Conservation (phyloP, 2,888 invertebrate species). For the Busseola fusca region DNA sequence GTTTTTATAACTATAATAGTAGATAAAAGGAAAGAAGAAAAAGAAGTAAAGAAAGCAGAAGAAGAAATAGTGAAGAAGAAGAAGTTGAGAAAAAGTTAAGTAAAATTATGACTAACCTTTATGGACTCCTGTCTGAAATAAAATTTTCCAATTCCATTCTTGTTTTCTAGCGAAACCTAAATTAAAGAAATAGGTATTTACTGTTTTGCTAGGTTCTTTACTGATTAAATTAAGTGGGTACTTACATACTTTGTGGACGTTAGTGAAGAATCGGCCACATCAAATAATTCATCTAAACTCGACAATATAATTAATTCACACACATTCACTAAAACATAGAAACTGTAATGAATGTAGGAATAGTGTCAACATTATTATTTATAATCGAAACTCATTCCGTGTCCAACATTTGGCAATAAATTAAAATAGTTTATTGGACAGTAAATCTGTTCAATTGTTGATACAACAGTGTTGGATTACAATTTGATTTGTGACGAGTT, state of each 20-base stretch:
- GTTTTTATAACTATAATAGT: too few relatives aligned
- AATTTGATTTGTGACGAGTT: constrained; percentile 67
- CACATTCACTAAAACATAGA: constrained; percentile 22
- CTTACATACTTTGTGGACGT: not conserved
- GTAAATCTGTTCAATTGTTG: constrained; percentile 74
- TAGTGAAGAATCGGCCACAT: not conserved
- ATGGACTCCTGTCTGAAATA: too few relatives aligned
- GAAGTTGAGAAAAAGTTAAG: too few relatives aligned
- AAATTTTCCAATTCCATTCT: too few relatives aligned
- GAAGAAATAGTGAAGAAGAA: too few relatives aligned
- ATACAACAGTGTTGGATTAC: constrained; percentile 74
- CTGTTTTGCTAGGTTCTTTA: not conserved
- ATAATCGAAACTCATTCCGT: constrained; percentile 67
- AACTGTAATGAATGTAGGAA: constrained; percentile 56
- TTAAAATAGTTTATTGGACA: constrained; percentile 68
- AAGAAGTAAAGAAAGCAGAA: too few relatives aligned
- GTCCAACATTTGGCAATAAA: constrained; percentile 71
- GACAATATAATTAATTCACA: constrained; percentile 32
- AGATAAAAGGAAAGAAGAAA: too few relatives aligned
- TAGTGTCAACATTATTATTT: constrained; percentile 68
- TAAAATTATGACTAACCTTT: too few relatives aligned
- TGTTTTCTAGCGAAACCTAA: too few relatives aligned
- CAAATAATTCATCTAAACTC: constrained; percentile 9
- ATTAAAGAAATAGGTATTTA: not conserved
- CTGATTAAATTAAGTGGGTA: too few relatives aligned